These are phyloP conservation scores for Sebastes hopkinsi DNA, from an alignment of 2,797 vertebrate species.

Conservation along the genomic window DNA sequence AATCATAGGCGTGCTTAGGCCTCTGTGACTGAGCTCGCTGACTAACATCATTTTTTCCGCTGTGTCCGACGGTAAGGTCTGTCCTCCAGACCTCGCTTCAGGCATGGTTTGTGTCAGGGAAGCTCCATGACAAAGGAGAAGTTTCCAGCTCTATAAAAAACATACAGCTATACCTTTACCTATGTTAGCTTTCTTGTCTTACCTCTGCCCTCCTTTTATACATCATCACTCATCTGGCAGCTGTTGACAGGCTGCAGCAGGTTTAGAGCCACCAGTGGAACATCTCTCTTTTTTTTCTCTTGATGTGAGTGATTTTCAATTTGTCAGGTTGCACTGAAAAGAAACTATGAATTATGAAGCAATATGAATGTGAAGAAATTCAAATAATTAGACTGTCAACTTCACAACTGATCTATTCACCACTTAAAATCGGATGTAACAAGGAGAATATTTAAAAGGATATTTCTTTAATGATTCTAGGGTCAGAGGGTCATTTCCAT, in stretches of 20 bases:
- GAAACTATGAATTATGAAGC: background rate
- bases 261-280: background rate
- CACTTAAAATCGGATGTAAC: background rate
- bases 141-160: background rate
- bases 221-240: conserved; percentile 7
- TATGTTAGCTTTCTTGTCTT: background rate
- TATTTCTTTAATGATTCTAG: background rate
- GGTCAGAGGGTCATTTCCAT: background rate
- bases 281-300: background rate
- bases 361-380: background rate
- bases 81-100: conserved; percentile 16
- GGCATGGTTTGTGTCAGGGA: conserved; percentile 7
- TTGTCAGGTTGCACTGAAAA: background rate
- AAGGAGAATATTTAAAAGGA: background rate
- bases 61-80: background rate
- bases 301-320: background rate
- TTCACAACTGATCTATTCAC: background rate
- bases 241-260: background rate
- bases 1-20: conserved; percentile 5
- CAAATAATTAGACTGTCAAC: background rate
- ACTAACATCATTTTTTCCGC: background rate
- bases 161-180: background rate
- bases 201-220: background rate
- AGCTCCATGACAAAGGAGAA: background rate
- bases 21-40: conserved; percentile 9